Percentiles rank a stretch among this genome's conserved stretches.
phyloP scores from a whole-genome alignment of 2,888 invertebrate genomes.

The Ptycholaimellus sp. region DNA sequence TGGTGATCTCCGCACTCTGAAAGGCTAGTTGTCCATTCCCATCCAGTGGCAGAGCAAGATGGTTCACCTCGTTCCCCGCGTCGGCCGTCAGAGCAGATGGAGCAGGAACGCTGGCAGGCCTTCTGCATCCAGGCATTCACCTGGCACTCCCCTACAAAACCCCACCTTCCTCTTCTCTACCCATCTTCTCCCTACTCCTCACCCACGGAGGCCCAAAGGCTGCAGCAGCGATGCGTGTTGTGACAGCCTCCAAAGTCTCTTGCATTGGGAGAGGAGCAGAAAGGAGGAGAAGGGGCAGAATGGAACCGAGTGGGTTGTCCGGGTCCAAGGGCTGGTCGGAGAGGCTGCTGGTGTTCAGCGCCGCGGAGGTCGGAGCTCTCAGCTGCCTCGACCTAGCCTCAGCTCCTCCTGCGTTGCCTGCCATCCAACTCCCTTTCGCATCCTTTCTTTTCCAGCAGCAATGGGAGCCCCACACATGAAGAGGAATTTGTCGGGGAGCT shows the following conservation, averaged over 20 bases:
- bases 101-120: conserved; percentile 3
- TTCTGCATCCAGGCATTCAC: conserved; percentile 5
- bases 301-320: too few species aligned
- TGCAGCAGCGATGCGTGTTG: conserved; percentile 4
- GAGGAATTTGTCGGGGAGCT: conserved; percentile 1
- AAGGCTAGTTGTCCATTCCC: too few species aligned
- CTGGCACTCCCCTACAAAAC: conserved; percentile 5
- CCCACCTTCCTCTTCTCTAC: too few species aligned
- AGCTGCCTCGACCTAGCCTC: too few species aligned
- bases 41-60: background rate
- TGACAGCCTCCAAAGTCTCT: conserved; percentile 3
- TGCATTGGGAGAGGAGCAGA: too few species aligned
- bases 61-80: background rate
- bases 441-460: background rate
- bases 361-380: too few species aligned
- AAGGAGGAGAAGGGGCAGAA: too few species aligned
- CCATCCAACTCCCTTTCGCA: background rate
- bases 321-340: too few species aligned
- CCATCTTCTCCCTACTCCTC: too few species aligned
- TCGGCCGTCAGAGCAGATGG: conserved; percentile 2
- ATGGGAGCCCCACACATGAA: background rate
- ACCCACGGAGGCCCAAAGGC: conserved; percentile 5
- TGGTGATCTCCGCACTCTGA: background rate
- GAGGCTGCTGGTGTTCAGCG: too few species aligned
- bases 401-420: background rate